Base-by-base conservation (phyloP, 2,113 vertebrate species). In the Paradisaea rubra region DNA sequence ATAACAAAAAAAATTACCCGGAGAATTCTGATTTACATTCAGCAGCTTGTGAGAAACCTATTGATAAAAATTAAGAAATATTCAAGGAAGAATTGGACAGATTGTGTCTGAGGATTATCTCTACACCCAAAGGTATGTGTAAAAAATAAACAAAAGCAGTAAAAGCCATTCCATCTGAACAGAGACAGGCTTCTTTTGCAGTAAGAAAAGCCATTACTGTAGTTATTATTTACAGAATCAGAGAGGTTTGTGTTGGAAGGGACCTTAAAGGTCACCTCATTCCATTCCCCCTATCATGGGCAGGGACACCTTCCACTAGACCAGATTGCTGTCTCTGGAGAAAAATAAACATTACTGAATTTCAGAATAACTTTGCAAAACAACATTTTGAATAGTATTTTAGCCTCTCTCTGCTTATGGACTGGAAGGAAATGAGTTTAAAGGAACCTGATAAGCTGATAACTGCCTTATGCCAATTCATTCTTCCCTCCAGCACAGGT, bases 141-240 rank as follows among this genome's bases (percentile, higher is more conserved):
- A 76, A 94, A 95, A 93, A 59, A 72, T 37, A 91, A 87, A 79
- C n/a, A 89, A 94, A 87, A 77, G 28, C 39, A 82, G 59, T 61
- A 89, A 93, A 88, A 52, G 13, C 22, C 19, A 49, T 82, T 88
- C 50, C 7, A 35, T 61, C 37, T 83, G 70, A 88, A 66, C 11
- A 91, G 35, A 70, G 57, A n/a, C 39, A 81, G 37, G 9, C 20
- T 91, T 47, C 9, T 88, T 89, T 66, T 74, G 44, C 52, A 88
- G 25, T 22, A 60, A 89, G 70, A 94, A 88, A 89, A 73, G 6
- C 0, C 0, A 10, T 77, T 73, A 44, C 2, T 83, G 13, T 31
- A 53, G 37, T 70, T 66, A 23, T 42, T 70, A 70, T 70, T 69
- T 69, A 69, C 27, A 35, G 70, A 82, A 76, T 20, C 63, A 69